Evolutionary conservation across 2,888 invertebrate species (phyloP).

Genomic region (Pammene fasciana): DNA sequence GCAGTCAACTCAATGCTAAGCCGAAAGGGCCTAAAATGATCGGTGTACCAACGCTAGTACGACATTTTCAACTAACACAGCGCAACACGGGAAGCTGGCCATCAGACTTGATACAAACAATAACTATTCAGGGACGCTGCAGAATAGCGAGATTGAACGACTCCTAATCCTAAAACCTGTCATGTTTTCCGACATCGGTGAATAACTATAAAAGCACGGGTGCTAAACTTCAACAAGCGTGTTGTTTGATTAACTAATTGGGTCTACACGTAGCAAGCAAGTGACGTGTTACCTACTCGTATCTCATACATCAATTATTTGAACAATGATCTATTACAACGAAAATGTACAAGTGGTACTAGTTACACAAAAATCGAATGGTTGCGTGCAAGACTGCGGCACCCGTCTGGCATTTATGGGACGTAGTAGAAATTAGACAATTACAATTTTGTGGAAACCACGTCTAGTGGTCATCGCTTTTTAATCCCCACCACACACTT

Average conservation of each 20-base stretch:
- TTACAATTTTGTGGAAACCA: no score
- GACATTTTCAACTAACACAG: neutral
- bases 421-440: no score
- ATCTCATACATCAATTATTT: no score
- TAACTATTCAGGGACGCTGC: constrained; percentile 9
- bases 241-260: constrained; percentile 24
- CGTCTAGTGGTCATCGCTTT: no score
- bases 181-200: neutral
- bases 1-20: neutral
- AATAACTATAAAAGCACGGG: constrained; percentile 4
- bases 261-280: constrained; percentile 3
- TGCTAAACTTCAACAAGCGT: constrained; percentile 17
- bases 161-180: neutral
- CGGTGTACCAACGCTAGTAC: neutral
- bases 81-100: constrained; percentile 5
- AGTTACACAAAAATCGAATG: no score
- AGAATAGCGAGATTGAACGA: neutral
- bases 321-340: no score
- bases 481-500: no score
- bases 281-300: neutral
- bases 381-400: no score
- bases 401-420: no score
- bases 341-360: no score
- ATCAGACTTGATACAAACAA: constrained; percentile 18
- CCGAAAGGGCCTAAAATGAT: constrained; percentile 12